A percentile compares a stretch with the other conserved stretches of the same genome.
Evolutionary conservation across 2,113 vertebrate genomes (phyloP).

Genomic region (Erythrolamprus reginae): DNA sequence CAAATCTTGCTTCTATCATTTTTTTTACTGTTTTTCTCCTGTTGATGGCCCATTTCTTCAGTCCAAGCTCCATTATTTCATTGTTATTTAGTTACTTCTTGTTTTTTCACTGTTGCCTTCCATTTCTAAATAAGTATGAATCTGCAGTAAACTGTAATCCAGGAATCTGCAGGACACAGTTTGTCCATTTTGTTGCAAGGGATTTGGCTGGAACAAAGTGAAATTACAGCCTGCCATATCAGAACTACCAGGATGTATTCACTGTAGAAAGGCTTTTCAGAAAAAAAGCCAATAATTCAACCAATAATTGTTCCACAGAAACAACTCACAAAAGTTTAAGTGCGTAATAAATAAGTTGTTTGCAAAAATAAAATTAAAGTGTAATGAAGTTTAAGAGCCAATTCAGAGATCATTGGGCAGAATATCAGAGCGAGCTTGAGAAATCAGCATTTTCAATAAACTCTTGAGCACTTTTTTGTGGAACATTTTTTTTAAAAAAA

Average conservation of each 20-base stretch:
- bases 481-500: background rate
- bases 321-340: background rate
- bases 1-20: background rate
- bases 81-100: slow-evolving; percentile 1
- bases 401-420: background rate
- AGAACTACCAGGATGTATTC: rapidly evolving
- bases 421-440: background rate
- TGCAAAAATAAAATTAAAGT: background rate
- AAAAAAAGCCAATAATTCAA: background rate
- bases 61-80: background rate
- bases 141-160: slow-evolving; percentile 3
- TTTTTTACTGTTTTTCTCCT: background rate
- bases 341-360: background rate
- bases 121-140: background rate
- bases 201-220: rapidly evolving
- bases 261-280: slow-evolving; percentile 3
- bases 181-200: rapidly evolving
- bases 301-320: background rate
- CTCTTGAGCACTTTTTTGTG: background rate
- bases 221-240: background rate
- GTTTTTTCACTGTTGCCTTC: background rate
- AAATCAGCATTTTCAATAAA: background rate
- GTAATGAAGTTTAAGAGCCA: background rate
- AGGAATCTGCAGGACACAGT: background rate
- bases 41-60: background rate